A percentile compares a stretch with the other conserved stretches of the same genome.
phyloP scores from a whole-genome alignment of 30 jellyfish, hydroid and myxozoan genomes.

The Cassiopea andromeda region DNA sequence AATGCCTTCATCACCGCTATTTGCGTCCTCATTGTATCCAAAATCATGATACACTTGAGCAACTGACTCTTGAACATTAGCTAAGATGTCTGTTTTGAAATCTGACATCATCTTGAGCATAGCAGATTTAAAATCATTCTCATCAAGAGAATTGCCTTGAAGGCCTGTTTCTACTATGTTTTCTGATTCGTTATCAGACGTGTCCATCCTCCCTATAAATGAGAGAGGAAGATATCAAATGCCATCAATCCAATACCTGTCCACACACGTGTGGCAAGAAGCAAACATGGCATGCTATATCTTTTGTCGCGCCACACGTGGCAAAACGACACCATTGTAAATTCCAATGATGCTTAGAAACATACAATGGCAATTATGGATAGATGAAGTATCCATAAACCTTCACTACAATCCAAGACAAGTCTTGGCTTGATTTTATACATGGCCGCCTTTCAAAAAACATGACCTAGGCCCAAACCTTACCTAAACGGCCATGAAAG shows the following conservation, averaged over 20 bases:
- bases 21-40: slow-evolving; percentile 40
- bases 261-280: slow-evolving; percentile 42
- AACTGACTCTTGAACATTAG: slow-evolving; percentile 45
- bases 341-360: slow-evolving; percentile 30
- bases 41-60: slow-evolving; percentile 31
- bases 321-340: slow-evolving; percentile 8
- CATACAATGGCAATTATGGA: slow-evolving; percentile 9
- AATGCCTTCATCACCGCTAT: slow-evolving; percentile 8
- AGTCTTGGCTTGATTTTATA: slow-evolving; percentile 44
- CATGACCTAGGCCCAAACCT: not conserved
- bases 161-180: not conserved
- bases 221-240: slow-evolving; percentile 5
- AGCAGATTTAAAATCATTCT: slow-evolving; percentile 21
- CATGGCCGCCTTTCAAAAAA: not conserved
- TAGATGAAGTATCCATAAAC: slow-evolving; percentile 3
- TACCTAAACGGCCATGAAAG: not conserved
- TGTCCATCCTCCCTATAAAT: slow-evolving; percentile 16
- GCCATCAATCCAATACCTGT: not conserved
- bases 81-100: slow-evolving; percentile 29
- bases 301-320: slow-evolving; percentile 45
- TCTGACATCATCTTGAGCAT: slow-evolving; percentile 33
- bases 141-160: slow-evolving; percentile 19
- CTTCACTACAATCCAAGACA: slow-evolving; percentile 29
- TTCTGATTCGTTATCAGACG: slow-evolving; percentile 8
- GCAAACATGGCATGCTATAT: slow-evolving; percentile 32